Evolutionary conservation across 2,113 vertebrate species (phyloP), one percentile per base, ranked within the genome.

Genomic region (Phaethon lepturus): DNA sequence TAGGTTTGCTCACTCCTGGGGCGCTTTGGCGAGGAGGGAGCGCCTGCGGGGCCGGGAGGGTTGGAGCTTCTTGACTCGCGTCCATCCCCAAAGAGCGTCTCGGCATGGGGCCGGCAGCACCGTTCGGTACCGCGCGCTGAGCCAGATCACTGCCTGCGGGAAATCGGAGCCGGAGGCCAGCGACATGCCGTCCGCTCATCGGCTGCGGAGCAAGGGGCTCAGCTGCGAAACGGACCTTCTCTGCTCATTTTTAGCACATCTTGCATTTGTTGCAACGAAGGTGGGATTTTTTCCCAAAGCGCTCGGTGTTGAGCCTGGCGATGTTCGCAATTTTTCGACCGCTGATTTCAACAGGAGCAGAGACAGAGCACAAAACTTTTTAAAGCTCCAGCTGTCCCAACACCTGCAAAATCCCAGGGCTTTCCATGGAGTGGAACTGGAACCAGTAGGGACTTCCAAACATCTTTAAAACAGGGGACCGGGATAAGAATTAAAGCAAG

Each of bases 81-180:
- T 53, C 38, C 68, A 31, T 74, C 47, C 60, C n/a, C 24, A 14
- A 0, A 1, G 67, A 5, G 1, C 3, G 2, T 38, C 73, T 40
- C 76, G 14, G 80, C 71, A 47, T 0, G 5, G 40, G 50, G 72
- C 53, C 0, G 0, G 44, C 13, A 10, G 40, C 67, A 60, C 16
- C 1, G 0, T 16, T 59, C 0, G 0, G 35, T 33, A 44, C 58
- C 0, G 1, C 2, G 4, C 1, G 9, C 33, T 0, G 3, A 74
- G 81, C 68, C 73, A 29, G 64, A 50, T 56, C 40, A 40, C 50
- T 0, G 1, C 12, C 66, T 40, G 71, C 64, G 47, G 66, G 28
- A 56, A 59, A 56, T 17, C 15, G 9, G 64, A 11, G 18, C 20
- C 11, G 59, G 42, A 40, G 44, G 69, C 2, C 1, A 76, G 63